Percentiles rank a stretch among this genome's conserved stretches.
These are phyloP conservation scores for Bubo bubo DNA, from an alignment of 2,113 vertebrate genomes.

Conservation along the genomic window DNA sequence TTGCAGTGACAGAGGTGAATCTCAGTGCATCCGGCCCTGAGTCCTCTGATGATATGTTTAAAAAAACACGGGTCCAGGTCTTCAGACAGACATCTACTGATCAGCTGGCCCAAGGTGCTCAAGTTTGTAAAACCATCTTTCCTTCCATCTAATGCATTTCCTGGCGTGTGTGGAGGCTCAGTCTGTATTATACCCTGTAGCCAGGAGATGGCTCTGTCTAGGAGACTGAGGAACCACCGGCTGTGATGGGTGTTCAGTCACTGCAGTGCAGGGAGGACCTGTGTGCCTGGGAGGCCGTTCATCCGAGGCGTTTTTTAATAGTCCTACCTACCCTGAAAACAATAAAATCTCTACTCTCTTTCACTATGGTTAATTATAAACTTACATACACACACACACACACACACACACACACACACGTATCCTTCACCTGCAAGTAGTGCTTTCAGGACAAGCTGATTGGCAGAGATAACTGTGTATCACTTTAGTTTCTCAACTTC, in stretches of 20 bases:
- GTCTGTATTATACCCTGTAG: background rate
- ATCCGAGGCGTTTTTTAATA: background rate
- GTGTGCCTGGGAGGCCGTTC: fast-evolving
- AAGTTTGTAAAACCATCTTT: background rate
- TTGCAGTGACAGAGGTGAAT: background rate
- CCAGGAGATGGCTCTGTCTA: constrained; percentile 20
- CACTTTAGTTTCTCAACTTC: background rate
- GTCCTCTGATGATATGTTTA: background rate
- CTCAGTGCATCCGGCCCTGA: background rate
- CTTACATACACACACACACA: background rate
- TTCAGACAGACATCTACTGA: background rate
- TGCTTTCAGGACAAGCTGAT: background rate
- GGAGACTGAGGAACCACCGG: background rate
- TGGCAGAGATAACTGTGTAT: background rate
- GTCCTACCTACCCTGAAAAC: background rate
- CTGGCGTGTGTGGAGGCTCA: background rate
- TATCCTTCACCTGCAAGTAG: background rate
- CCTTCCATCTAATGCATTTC: fast-evolving
- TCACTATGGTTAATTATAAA: background rate
- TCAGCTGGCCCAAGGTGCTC: background rate
- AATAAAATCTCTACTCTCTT: background rate
- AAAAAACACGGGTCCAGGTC: background rate
- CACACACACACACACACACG: fast-evolving
- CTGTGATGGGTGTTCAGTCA: background rate
- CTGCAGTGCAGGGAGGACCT: background rate